Base-by-base conservation (phyloP, 2,113 vertebrate species). In the Centrocercus urophasianus region DNA sequence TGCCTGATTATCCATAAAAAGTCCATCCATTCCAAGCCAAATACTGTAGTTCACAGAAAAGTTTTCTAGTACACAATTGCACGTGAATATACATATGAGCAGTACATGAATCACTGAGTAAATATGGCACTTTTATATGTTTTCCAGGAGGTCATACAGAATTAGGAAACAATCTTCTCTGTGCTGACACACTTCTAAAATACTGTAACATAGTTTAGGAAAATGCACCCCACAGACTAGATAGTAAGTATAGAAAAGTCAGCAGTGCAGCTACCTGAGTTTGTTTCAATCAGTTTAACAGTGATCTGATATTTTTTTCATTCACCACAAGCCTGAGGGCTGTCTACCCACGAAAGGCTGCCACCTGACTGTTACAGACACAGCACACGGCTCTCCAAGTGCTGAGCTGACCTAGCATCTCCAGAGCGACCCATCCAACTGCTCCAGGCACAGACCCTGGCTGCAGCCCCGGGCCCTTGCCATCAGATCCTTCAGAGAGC, bases 241-340 rank as follows among this genome's bases (percentile, higher is more conserved):
- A 73, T 73, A 88, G 83, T 88, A 90, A 95, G 71, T 90, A 93
- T 95, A 97, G 90, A 96, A 94, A 98, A 97, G 93, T 95, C 95
- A 97, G 96, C 82, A 97, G 90, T 89, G 96, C 90, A 89, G 96
- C 96, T 97, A 97, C 98, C 97, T 97, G 97, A 98, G 97, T 97
- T 97, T 97, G 60, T 93, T 94, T 90, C 90, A 60, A 90, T 90
- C 89, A 67, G 38, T 84, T 91, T 66, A 93, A 86, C 88, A 93
- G 81, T 87, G 90, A 93, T 87, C 88, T 24, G 57, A 4, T 86
- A 72, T 56, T 93, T 91, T 45, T 45, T 45, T 42, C 83, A 81
- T 75, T 79, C 70, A 72, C 83, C 67, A 86, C 1, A 11, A 95
- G 79, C 85, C 91, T 65, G 83, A 90, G 85, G 73, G 72, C 30